A percentile compares a stretch with the other conserved stretches of the same genome.
phyloP scores from a whole-genome alignment of 2,113 vertebrate species.

The Solenodon paradoxus region DNA sequence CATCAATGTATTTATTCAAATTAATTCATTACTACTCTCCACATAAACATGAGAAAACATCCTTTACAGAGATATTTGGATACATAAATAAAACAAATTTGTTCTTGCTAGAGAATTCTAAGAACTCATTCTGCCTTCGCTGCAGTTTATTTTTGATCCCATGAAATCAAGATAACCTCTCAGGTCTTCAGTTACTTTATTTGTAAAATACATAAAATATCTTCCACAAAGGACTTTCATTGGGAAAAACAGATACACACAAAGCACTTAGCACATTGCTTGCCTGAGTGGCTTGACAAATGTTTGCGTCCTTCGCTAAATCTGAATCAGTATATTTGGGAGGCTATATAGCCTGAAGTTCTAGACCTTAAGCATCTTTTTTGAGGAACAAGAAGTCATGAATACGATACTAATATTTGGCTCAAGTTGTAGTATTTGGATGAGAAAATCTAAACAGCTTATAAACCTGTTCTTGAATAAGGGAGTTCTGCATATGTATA shows the following conservation, averaged over 20 bases:
- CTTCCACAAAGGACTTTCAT: background rate
- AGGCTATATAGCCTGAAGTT: background rate
- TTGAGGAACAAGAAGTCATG: background rate
- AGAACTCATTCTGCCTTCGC: background rate
- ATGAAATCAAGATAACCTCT: conserved; percentile 30
- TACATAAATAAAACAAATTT: background rate
- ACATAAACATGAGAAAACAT: background rate
- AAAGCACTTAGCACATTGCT: background rate
- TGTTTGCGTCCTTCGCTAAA: background rate
- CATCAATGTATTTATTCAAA: background rate
- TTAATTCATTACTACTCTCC: background rate
- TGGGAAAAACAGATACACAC: conserved; percentile 14
- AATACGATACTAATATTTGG: background rate
- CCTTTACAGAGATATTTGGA: background rate
- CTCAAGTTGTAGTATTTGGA: background rate
- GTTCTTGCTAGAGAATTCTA: background rate
- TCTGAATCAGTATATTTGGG: background rate
- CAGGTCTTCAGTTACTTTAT: background rate
- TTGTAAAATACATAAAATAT: conserved; percentile 15
- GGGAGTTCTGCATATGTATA: background rate
- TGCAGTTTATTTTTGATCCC: conserved; percentile 11
- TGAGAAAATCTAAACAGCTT: background rate
- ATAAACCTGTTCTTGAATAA: background rate
- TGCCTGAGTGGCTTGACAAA: background rate
- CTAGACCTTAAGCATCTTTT: background rate